Conservation (phyloP, 2,888 invertebrate species). For the Cheilosia impressa region DNA sequence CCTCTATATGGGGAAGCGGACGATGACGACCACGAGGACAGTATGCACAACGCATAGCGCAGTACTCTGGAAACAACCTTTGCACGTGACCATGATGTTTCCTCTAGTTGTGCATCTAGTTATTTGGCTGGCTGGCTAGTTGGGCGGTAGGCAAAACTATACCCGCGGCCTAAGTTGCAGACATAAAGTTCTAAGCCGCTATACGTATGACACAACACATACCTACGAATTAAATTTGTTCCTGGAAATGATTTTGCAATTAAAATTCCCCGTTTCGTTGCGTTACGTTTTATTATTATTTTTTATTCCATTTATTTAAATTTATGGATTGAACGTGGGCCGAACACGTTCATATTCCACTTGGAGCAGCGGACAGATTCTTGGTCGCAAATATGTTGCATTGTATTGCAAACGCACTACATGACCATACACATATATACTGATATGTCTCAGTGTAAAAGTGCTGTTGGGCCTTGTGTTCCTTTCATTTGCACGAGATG, state of each 20-base stretch:
- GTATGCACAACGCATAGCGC: not conserved
- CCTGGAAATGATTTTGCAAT: conserved; percentile 68
- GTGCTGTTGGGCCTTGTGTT: conserved; percentile 45
- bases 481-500: conserved; percentile 60
- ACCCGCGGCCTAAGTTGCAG: conserved; percentile 3
- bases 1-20: not conserved
- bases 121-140: not conserved
- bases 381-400: conserved; percentile 19
- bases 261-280: conserved; percentile 64
- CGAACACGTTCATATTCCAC: conserved; percentile 67
- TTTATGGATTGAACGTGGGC: conserved; percentile 73
- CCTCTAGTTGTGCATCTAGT: not conserved
- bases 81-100: conserved; percentile 53
- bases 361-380: conserved; percentile 34
- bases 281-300: conserved; percentile 16
- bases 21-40: not conserved
- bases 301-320: conserved; percentile 46
- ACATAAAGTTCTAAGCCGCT: conserved; percentile 32
- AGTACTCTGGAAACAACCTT: conserved; percentile 13
- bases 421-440: not conserved
- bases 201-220: conserved; percentile 41
- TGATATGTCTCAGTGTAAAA: not conserved
- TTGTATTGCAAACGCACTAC: conserved; percentile 38
- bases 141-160: not conserved
- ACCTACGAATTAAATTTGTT: conserved; percentile 47